Evolutionary conservation across 2,888 invertebrate genomes (phyloP), one percentile per base, ranked within the genome.

Genomic region (Ochropleura leucogaster): DNA sequence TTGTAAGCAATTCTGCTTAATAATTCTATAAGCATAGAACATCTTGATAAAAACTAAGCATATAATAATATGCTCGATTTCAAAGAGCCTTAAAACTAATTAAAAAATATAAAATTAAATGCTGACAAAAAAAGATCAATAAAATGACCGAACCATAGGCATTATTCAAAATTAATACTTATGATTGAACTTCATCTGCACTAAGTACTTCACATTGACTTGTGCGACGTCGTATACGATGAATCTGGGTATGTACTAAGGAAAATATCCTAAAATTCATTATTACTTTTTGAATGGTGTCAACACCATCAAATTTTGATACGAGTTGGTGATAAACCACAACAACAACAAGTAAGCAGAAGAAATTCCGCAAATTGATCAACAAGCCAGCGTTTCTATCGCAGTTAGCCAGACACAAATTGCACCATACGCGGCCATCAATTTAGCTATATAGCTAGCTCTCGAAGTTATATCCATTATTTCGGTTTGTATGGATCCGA

Each of bases 201-300:
- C 91, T 88, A 99, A 96, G 92, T 99, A 99, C 90, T 98, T 98
- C 79, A 99, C 97, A 88, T 98, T 98, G 53, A 99, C 98, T 95
- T 99, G 99, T 16, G 99, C 98, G 55, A 98, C 97, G 93, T 99
- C 99, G 93, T 99, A 99, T 0, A 99, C 99, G 94, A 99, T 98
- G 90, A 97, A 98, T 96, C 97, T 97, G 94, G 79, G 53, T 77
- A 18, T 70, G 69, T 65, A 89, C 84, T 94, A 89, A 95, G 92
- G 90, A 93, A 93, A 90, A 62, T 78, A 79, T 72, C 5, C 14
- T 8, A 30, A 6, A 55, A 55, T 20, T 20, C 10, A 47, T 47
- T 3, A 47, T 47, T 10, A 16, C 5, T 16, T 5, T 16, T 16
- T 49, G 55, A 20, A 55, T 55, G 20, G 20, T 55, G 20, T 55